Conservation (phyloP, 2,888 invertebrate genomes). For the Dysmachus trigonus region DNA sequence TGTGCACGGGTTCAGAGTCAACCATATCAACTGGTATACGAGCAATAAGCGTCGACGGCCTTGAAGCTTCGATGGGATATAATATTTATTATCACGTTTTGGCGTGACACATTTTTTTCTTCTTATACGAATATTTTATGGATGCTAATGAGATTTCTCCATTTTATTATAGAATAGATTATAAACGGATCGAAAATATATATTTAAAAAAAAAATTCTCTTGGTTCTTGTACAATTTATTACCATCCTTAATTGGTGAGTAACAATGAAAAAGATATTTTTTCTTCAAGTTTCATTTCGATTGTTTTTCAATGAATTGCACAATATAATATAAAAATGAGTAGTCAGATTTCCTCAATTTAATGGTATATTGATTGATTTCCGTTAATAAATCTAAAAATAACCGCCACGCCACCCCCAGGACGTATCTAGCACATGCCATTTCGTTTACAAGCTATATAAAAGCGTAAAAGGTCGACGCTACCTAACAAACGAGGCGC, state of each 20-base stretch:
- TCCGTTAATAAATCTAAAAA: not conserved
- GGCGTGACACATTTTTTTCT: slow-evolving; percentile 8
- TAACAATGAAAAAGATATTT: not conserved
- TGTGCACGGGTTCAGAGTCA: not conserved
- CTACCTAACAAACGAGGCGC: not conserved
- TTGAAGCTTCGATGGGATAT: not conserved
- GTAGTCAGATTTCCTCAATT: not conserved
- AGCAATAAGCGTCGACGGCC: not conserved
- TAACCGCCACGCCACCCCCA: not conserved
- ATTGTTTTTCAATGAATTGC: not conserved
- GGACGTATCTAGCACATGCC: not conserved
- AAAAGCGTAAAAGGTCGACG: not conserved
- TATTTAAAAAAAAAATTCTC: not conserved
- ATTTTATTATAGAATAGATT: too few species aligned
- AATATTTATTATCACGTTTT: not conserved
- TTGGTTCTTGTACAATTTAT: not conserved
- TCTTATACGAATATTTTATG: not conserved
- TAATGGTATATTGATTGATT: not conserved
- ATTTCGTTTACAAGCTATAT: not conserved
- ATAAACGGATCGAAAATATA: too few species aligned
- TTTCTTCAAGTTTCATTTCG: not conserved
- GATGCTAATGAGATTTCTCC: not conserved
- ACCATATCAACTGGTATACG: not conserved
- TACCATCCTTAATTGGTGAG: not conserved
- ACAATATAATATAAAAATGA: not conserved